Conservation (phyloP, 1,140 invertebrate species). For the Drosophila orena region DNA sequence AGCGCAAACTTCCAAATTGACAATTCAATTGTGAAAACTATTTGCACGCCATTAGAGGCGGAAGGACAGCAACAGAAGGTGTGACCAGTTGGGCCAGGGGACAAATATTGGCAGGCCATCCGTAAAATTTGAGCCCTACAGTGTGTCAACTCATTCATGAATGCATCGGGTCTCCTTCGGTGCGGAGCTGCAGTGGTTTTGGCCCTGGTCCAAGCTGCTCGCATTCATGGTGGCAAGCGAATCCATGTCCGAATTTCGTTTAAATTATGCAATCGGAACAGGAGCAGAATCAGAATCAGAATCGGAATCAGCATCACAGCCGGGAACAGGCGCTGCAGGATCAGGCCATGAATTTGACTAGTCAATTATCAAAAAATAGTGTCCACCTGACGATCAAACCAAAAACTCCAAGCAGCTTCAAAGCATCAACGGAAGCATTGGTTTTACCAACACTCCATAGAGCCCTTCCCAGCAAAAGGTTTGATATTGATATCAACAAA, state of each 20-base stretch:
- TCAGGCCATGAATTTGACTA: constrained; percentile 46
- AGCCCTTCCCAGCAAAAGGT: too few species aligned
- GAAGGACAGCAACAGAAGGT: constrained; percentile 41
- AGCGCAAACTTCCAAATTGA: constrained; percentile 39
- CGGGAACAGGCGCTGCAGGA: background rate
- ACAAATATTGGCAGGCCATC: constrained; percentile 40
- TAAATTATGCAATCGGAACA: constrained; percentile 52
- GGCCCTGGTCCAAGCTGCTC: constrained; percentile 8
- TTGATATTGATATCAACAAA: too few species aligned
- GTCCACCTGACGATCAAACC: too few species aligned
- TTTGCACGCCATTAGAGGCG: constrained; percentile 64
- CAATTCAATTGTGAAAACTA: constrained; percentile 67
- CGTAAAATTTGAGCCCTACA: constrained; percentile 40
- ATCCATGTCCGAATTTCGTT: constrained; percentile 57
- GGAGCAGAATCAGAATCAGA: too few species aligned
- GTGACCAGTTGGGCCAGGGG: constrained; percentile 29
- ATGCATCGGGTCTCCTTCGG: constrained; percentile 43
- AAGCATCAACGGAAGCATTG: too few species aligned
- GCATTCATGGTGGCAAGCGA: constrained; percentile 39
- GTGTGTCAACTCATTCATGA: constrained; percentile 62
- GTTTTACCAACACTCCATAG: too few species aligned
- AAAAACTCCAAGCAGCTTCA: too few species aligned
- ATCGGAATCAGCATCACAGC: constrained; percentile 4
- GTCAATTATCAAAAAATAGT: too few species aligned
- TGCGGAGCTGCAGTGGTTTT: constrained; percentile 9